Evolutionary conservation across 37 sponge, comb jelly and placozoan species (phyloP), one percentile per base, ranked within the genome.

Genomic region (Hormiphora californensis): DNA sequence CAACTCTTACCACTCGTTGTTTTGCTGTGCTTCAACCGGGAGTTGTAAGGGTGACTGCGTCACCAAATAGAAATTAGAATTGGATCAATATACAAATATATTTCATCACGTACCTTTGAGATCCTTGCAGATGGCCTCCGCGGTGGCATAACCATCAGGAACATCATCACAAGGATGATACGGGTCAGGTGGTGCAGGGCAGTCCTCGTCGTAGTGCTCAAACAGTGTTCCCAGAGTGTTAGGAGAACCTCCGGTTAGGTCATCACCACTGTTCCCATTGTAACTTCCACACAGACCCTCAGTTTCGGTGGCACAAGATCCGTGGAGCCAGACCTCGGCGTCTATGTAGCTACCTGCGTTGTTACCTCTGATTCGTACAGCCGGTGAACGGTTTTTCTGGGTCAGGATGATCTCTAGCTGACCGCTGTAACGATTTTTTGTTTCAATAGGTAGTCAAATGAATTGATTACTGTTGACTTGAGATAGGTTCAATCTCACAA

Each of bases 281-380:
- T 17, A 65, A 38, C 35, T 65, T 38, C 67, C 67, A 65, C 67
- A 65, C 3, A 65, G 21, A 34, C 67, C 67, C 67, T 65, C 36
- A 3, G 67, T 65, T 3, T 36, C 28, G 17, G 21, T 38, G 35
- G 67, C 67, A 34, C 67, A 65, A 2, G 67, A 65, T 5, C 67
- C 67, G 67, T 65, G 67, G 37, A 65, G 67, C 37, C 34, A 65
- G 31, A 65, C 35, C 5, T 65, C 67, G 3, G 67, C 67, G 37
- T 65, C 35, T 35, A 65, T 65, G 8, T 34, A 65, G 5, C 8
- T 32, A 19, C 67, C 67, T 11, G 1, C 4, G 67, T 65, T 27
- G 67, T 35, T 65, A 34, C 38, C 67, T 32, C 67, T 21, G 1
- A 65, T 15, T 11, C 67, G 34, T 3, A 33, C 67, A 4, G 37